Evolutionary conservation across 1,140 invertebrate genomes (phyloP).

Genomic region (Epicauta chinensis): DNA sequence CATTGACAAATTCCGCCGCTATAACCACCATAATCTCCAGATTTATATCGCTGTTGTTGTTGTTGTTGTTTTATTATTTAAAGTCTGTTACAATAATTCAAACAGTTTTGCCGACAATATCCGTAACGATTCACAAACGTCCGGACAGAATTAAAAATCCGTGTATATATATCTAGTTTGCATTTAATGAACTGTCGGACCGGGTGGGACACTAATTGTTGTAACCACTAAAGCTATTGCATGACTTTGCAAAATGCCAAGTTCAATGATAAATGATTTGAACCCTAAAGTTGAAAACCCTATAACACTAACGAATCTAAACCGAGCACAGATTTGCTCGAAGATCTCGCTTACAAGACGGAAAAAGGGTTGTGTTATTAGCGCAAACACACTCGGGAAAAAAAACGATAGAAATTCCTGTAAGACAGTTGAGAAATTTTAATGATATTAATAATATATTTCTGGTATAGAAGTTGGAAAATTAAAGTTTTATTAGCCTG

Average conservation of each 20-base stretch:
- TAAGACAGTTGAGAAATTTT: too few relatives aligned
- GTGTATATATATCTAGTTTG: slow-evolving; percentile 11
- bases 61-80: too few relatives aligned
- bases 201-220: slow-evolving; percentile 16
- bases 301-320: slow-evolving; percentile 2
- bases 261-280: slow-evolving; percentile 20
- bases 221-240: slow-evolving; percentile 20
- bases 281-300: slow-evolving; percentile 6
- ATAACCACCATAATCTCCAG: slow-evolving; percentile 1
- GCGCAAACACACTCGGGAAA: too few relatives aligned
- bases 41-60: too few relatives aligned
- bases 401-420: too few relatives aligned
- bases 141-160: slow-evolving; percentile 8
- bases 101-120: slow-evolving; percentile 12
- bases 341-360: too few relatives aligned
- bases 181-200: slow-evolving; percentile 18
- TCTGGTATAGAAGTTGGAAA: slow-evolving; percentile 5
- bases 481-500: not conserved
- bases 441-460: not conserved
- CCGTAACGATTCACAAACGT: slow-evolving; percentile 6
- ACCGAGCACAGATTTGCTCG: not conserved
- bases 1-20: too few relatives aligned
- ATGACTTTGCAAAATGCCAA: slow-evolving; percentile 18
- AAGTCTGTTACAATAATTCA: too few relatives aligned
- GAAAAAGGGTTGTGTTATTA: too few relatives aligned